phyloP scores from a whole-genome alignment of 1,140 invertebrate genomes.

The Steinernema feltiae region DNA sequence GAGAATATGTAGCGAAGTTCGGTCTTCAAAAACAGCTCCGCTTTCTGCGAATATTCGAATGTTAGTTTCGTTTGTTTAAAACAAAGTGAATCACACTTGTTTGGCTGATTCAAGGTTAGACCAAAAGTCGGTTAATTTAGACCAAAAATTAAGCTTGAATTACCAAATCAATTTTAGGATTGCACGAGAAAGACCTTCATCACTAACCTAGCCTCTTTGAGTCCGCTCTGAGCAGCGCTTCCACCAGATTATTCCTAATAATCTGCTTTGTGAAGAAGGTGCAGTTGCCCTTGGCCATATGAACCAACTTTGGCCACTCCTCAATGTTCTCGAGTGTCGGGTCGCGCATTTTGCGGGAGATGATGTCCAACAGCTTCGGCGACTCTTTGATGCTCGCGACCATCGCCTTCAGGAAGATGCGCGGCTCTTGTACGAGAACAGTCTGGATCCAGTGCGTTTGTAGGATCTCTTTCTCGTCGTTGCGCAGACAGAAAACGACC shows the following conservation, averaged over 20 bases:
- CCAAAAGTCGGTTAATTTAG: too few species aligned
- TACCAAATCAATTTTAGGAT: background rate
- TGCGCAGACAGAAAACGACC: background rate
- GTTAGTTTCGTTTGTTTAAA: too few species aligned
- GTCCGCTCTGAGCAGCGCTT: background rate
- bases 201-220: background rate
- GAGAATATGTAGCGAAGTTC: too few species aligned
- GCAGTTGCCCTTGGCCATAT: background rate
- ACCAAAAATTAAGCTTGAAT: too few species aligned
- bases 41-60: too few species aligned
- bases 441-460: background rate
- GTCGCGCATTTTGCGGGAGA: background rate
- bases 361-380: background rate
- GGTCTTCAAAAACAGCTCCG: too few species aligned
- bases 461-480: background rate
- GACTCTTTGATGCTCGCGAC: background rate
- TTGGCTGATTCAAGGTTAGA: too few species aligned
- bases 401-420: background rate
- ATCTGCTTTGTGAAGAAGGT: background rate
- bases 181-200: background rate
- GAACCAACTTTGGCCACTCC: background rate
- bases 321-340: background rate
- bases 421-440: background rate
- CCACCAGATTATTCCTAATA: background rate
- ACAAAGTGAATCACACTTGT: too few species aligned